These are phyloP conservation scores for Hydrolagus colliei DNA, from an alignment of 2,797 vertebrate species.

Conservation along the genomic window DNA sequence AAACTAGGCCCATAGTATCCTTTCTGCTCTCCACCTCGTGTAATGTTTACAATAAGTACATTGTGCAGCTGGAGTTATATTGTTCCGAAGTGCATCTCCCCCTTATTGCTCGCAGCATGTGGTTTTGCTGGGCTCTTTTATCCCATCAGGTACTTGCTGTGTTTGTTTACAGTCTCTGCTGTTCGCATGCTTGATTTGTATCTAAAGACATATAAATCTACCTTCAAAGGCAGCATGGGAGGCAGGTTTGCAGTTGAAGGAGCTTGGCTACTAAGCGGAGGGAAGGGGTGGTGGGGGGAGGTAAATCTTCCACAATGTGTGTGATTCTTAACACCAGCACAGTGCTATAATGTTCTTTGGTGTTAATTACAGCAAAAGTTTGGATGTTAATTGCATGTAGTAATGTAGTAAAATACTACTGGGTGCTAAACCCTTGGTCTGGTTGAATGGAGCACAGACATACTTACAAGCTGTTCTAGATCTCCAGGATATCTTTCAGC, in stretches of 20 bases:
- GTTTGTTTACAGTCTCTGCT: constrained; percentile 66
- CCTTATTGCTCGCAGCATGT: constrained; percentile 32
- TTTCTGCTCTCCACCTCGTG: not conserved
- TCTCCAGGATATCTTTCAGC: not conserved
- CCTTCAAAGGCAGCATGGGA: constrained; percentile 65
- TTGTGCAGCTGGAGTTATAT: not conserved
- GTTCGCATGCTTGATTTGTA: constrained; percentile 56
- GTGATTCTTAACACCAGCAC: constrained; percentile 51
- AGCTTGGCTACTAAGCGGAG: constrained; percentile 50
- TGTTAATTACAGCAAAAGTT: constrained; percentile 53
- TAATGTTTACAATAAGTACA: not conserved
- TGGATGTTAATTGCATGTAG: constrained; percentile 57
- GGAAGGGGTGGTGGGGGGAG: constrained; percentile 3
- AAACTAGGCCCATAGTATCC: too few relatives aligned
- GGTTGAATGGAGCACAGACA: constrained; percentile 33
- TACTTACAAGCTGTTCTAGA: not conserved
- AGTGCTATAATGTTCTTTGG: constrained; percentile 49
- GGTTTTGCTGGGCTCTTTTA: constrained; percentile 30
- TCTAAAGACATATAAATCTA: constrained; percentile 64
- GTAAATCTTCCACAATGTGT: constrained; percentile 41
- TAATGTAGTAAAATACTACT: constrained; percentile 52
- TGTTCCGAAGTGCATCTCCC: not conserved
- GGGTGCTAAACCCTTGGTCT: constrained; percentile 55
- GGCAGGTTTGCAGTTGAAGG: constrained; percentile 51
- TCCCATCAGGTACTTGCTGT: constrained; percentile 42